Evolutionary conservation across 2,888 invertebrate species (phyloP), one percentile per base, ranked within the genome.

Genomic region (Hedya salicella): DNA sequence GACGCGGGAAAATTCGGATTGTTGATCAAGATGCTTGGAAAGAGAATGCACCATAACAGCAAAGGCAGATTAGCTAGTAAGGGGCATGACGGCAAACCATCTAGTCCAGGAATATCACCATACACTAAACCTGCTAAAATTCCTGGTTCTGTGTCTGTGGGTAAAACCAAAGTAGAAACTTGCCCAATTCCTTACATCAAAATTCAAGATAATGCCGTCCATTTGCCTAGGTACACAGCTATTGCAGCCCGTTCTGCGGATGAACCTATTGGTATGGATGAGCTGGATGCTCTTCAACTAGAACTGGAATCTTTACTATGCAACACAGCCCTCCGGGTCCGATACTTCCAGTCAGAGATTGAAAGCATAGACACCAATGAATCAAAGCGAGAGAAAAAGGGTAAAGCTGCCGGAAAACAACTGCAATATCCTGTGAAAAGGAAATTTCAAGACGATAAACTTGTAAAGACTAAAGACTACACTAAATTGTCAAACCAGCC

Each of bases 231-330:
- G 44, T 95, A 95, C 74, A 91, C 93, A 5, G 89, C 94, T 60
- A 94, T 96, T 21, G 86, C 96, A 54, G 93, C 94, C 11, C 93
- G 96, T 62, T 93, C 94, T 36, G 92, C 94, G 1, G 96, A 96
- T 67, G 97, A 97, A 77, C 95, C 95, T 3, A 94, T 98, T 68
- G 95, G 95, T 16, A 96, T 97, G 93, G 98, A 98, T 75, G 98
- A 98, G 80, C 89, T 98, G 53, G 98, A 98, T 82, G 94, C 95
- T 1, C 89, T 98, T 9, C 98, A 98, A 83, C 88, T 96, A 57
- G 98, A 98, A 82, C 87, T 98, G 57, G 98, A 98, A 86, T 95
- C 95, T 19, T 89, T 98, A 56, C 92, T 98, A 21, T 96, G 97
- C 0, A 96, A 96, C 57, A 96, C 96, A 60, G 97, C 97, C 0